Conservation (phyloP, 1,140 invertebrate species). For the Drosophila ambigua region DNA sequence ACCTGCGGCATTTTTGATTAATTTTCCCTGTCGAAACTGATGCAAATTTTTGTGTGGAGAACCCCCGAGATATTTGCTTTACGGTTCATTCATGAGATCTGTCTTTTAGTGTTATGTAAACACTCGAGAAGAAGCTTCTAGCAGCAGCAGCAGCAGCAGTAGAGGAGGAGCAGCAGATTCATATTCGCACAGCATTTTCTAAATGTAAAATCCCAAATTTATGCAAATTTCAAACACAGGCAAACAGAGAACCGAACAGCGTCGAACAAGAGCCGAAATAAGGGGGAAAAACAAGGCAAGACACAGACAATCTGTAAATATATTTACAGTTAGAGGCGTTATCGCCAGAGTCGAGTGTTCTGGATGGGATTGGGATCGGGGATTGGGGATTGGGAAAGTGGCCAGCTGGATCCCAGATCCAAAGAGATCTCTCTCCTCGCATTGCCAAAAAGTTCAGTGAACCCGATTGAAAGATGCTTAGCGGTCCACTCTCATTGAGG, state of each 20-base stretch:
- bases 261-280: conserved; percentile 37
- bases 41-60: conserved; percentile 54
- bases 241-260: conserved; percentile 18
- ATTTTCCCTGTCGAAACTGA: conserved; percentile 68
- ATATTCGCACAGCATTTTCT: conserved; percentile 62
- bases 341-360: conserved; percentile 55
- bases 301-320: conserved; percentile 63
- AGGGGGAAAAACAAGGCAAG: conserved; percentile 13
- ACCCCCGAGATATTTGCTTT: conserved; percentile 66
- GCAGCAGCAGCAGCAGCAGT: conserved; percentile 18
- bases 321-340: conserved; percentile 78
- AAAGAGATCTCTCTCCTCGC: conserved; percentile 5
- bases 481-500: conserved; percentile 72
- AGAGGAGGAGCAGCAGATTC: conserved; percentile 17
- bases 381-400: conserved; percentile 74
- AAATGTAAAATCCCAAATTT: conserved; percentile 70
- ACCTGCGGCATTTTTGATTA: conserved; percentile 62
- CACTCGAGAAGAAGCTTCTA: conserved; percentile 36
- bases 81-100: conserved; percentile 70
- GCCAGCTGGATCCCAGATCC: conserved; percentile 15
- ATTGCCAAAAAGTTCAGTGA: conserved; percentile 75
- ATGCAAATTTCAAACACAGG: conserved; percentile 67
- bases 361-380: conserved; percentile 64
- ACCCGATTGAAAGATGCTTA: conserved; percentile 79
- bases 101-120: conserved; percentile 76